These are phyloP conservation scores for Forbesichthys papilliferus DNA, from an alignment of 2,113 vertebrate genomes.

Conservation along the genomic window DNA sequence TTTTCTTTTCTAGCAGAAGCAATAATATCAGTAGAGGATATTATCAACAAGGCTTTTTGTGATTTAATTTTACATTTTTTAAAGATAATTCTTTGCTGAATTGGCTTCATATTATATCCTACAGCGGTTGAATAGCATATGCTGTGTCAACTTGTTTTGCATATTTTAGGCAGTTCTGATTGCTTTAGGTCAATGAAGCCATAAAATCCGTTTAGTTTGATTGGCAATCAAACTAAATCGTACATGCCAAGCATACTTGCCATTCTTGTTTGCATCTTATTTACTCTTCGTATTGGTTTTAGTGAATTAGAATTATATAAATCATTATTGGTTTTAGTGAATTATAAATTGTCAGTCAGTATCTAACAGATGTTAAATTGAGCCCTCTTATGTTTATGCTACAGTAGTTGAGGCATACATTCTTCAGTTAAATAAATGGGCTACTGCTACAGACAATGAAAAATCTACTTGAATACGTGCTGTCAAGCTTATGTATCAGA, in stretches of 20 bases:
- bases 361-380: too few relatives aligned
- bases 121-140: background rate
- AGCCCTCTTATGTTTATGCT: too few relatives aligned
- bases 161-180: conserved; percentile 6
- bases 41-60: background rate
- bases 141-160: conserved; percentile 7
- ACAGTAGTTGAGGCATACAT: too few relatives aligned
- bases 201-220: conserved; percentile 7
- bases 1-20: background rate
- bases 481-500: too few relatives aligned
- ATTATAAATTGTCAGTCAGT: background rate
- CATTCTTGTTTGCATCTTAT: background rate
- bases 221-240: background rate
- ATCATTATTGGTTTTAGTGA: background rate
- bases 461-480: background rate
- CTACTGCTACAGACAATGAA: background rate
- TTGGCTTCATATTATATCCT: background rate
- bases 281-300: background rate
- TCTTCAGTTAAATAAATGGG: too few relatives aligned
- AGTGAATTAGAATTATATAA: background rate
- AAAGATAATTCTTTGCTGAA: background rate
- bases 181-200: conserved; percentile 12
- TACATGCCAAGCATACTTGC: background rate
- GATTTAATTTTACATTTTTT: too few relatives aligned
- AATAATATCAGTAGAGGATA: background rate